Conservation (phyloP, 2,797 vertebrate species). For the Euthynnus affinis region DNA sequence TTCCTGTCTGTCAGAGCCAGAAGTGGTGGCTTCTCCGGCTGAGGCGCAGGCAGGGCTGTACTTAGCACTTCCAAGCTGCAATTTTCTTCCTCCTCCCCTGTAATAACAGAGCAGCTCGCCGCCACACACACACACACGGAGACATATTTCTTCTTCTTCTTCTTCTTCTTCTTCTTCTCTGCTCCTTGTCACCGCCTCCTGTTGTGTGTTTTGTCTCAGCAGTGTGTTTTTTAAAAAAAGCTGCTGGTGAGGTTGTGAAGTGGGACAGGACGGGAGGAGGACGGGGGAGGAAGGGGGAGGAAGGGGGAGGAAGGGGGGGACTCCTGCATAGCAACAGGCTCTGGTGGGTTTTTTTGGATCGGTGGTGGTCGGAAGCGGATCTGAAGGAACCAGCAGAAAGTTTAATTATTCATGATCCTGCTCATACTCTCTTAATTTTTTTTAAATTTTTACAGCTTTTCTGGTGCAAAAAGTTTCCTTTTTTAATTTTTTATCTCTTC, state of each 20-base stretch:
- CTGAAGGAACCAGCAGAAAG: too few relatives aligned
- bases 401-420: too few relatives aligned
- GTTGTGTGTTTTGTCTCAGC: constrained; percentile 26
- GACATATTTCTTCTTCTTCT: constrained; percentile 18
- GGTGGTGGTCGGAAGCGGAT: background rate
- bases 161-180: constrained; percentile 31
- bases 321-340: constrained; percentile 66
- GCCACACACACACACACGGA: constrained; percentile 5
- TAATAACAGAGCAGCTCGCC: constrained; percentile 59
- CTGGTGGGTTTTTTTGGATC: constrained; percentile 20
- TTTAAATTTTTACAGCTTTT: background rate
- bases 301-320: too few relatives aligned
- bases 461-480: background rate
- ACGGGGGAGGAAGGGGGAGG: too few relatives aligned
- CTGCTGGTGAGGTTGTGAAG: constrained; percentile 19
- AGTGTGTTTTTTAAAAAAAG: constrained; percentile 22
- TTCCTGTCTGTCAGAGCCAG: constrained; percentile 21
- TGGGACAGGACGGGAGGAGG: constrained; percentile 14
- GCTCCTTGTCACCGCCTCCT: constrained; percentile 32
- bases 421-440: too few relatives aligned
- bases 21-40: constrained; percentile 37
- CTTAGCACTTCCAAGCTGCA: constrained; percentile 57
- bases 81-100: constrained; percentile 52
- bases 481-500: background rate
- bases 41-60: constrained; percentile 50